phyloP scores from a whole-genome alignment of 2,888 invertebrate genomes.

The Drosophila atripex region DNA sequence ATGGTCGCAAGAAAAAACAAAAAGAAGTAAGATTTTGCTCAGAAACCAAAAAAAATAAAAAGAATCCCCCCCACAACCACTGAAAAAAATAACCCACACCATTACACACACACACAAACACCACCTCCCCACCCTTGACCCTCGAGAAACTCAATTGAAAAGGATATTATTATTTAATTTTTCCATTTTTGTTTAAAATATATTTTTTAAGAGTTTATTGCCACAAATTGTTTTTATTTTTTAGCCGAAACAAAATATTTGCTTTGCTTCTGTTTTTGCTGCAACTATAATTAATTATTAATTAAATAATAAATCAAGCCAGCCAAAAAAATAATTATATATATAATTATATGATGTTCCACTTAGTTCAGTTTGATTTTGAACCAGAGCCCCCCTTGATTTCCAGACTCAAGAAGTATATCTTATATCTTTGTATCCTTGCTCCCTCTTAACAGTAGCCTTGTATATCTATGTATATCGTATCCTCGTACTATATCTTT shows the following conservation, averaged over 20 bases:
- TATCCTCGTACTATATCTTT: constrained; percentile 26
- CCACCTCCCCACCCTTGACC: background rate
- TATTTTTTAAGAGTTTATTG: constrained; percentile 53
- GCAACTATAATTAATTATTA: constrained; percentile 2
- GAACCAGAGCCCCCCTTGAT: background rate
- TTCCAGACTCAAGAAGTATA: constrained; percentile 5
- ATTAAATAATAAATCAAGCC: constrained; percentile 31
- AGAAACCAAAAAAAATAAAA: constrained; percentile 54
- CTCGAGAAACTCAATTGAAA: constrained; percentile 34
- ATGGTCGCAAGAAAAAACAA: constrained; percentile 99
- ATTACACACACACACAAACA: constrained; percentile 9
- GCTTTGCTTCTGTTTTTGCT: constrained; percentile 22
- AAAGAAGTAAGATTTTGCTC: constrained; percentile 95
- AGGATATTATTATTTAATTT: constrained; percentile 45
- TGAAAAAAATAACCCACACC: constrained; percentile 10
- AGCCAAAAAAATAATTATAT: constrained; percentile 20
- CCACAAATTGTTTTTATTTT: constrained; percentile 50
- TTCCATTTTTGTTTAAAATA: background rate
- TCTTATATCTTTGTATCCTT: constrained; percentile 28
- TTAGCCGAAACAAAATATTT: constrained; percentile 33
- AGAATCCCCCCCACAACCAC: constrained; percentile 26
- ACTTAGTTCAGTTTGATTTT: constrained; percentile 33
- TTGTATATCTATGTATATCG: constrained; percentile 30
- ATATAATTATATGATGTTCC: constrained; percentile 19
- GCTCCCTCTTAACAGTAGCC: constrained; percentile 22